These are phyloP conservation scores for Diabrotica undecimpunctata DNA, from an alignment of 1,140 invertebrate genomes.

Conservation along the genomic window DNA sequence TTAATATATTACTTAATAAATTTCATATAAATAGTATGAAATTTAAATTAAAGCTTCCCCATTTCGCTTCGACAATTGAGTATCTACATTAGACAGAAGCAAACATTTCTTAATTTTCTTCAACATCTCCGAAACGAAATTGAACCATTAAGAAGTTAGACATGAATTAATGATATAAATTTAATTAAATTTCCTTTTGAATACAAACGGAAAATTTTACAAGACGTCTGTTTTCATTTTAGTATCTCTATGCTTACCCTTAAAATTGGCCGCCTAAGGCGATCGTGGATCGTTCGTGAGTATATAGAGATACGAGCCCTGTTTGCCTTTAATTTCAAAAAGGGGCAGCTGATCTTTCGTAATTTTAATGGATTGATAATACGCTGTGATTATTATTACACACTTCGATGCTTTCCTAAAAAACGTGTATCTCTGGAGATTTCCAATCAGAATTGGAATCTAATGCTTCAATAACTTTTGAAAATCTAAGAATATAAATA, in stretches of 20 bases:
- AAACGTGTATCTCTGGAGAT: neutral
- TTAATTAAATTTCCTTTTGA: constrained; percentile 3
- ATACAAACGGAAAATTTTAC: neutral
- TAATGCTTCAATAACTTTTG: too few species aligned
- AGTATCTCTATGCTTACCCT: constrained; percentile 1
- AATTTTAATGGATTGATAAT: neutral
- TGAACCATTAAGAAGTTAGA: neutral
- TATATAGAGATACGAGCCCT: neutral
- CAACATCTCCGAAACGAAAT: neutral
- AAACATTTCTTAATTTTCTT: neutral
- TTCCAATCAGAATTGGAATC: too few species aligned
- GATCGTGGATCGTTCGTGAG: neutral
- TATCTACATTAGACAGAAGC: neutral
- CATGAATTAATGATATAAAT: constrained; percentile 3
- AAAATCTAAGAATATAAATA: too few species aligned
- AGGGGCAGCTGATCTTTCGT: neutral
- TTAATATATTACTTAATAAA: too few species aligned
- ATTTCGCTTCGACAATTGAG: too few species aligned
- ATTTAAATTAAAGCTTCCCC: too few species aligned
- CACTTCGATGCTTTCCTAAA: neutral
- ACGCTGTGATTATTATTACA: neutral
- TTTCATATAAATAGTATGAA: too few species aligned
- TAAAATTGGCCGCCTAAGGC: neutral
- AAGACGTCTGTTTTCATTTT: constrained; percentile 2
- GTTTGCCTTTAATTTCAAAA: constrained; percentile 2